Evolutionary conservation across 2,797 vertebrate species (phyloP).

Genomic region (Periophthalmus magnuspinnatus): DNA sequence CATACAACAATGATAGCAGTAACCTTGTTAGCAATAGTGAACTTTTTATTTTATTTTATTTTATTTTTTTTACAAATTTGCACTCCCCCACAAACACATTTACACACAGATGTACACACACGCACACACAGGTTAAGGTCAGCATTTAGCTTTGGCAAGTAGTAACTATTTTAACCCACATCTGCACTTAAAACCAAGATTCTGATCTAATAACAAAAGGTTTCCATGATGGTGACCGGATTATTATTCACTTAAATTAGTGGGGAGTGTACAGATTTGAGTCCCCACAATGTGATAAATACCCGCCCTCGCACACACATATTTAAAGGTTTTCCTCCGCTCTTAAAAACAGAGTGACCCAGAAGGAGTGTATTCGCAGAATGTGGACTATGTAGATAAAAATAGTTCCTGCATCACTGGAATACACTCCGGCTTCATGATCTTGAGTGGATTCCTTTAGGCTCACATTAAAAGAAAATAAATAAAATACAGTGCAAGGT

Average conservation of each 20-base stretch:
- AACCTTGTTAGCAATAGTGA: constrained; percentile 36
- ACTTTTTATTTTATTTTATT: too few species aligned
- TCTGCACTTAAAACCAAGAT: too few species aligned
- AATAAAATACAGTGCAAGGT: background rate
- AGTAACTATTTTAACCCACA: too few species aligned
- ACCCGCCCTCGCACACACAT: constrained; percentile 2
- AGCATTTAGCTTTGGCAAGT: too few species aligned
- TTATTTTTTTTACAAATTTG: background rate
- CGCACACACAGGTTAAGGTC: too few species aligned
- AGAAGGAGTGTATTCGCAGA: constrained; percentile 50
- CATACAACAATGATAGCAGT: background rate
- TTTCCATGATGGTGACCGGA: too few species aligned
- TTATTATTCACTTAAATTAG: too few species aligned
- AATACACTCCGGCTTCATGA: constrained; percentile 42
- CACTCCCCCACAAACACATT: background rate
- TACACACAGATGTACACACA: background rate
- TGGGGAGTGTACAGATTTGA: too few species aligned
- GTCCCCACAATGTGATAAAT: too few species aligned
- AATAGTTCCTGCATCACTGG: constrained; percentile 52
- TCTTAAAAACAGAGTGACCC: constrained; percentile 35
- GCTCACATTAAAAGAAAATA: constrained; percentile 17
- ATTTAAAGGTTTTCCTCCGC: constrained; percentile 9
- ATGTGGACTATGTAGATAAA: constrained; percentile 58
- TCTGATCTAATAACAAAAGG: too few species aligned
- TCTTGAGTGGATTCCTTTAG: constrained; percentile 41